Base-by-base conservation (phyloP, 2,888 invertebrate genomes). In the Rhagonycha fulva region DNA sequence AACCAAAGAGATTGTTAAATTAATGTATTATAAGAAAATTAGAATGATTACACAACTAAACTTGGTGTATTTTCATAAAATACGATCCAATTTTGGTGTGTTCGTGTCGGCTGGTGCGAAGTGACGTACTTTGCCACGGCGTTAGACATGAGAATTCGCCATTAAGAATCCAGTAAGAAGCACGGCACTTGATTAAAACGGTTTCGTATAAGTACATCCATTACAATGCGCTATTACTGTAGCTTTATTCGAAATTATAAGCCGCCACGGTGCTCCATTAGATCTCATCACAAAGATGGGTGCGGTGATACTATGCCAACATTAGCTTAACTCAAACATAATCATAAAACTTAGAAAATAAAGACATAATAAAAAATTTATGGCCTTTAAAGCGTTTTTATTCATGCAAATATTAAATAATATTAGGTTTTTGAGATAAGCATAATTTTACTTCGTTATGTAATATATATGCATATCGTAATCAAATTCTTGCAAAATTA, bases 101-200 rank as follows among this genome's bases (percentile, higher is more conserved):
- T 78, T 76, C 79, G 78, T 78, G 79, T 78, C 75, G 76, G 70
- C 75, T 70, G 70, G 78, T 76, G 74, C 78, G 78, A 79, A 77
- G 77, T 75, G 77, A 79, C 79, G 79, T 79, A 76, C 74, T 78
- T 72, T 71, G 71, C 76, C 75, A 74, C 76, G 76, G 76, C 79
- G 76, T 72, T 73, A 82, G 84, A 83, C 84, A 85, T 83, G 84
- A 84, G 84, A 85, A 84, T 84, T 83, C 78, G 82, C 85, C 84
- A 85, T 85, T 85, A 85, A 84, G 84, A 84, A 83, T 81, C 81
- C 79, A 76, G 81, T 81, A 83, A 84, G 83, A 82, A 82, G 82
- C 83, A 84, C 82, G 84, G 82, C 84, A 84, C 84, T 85, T 85
- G 84, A 85, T 85, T 85, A 85, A 84, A 85, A 85, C 83, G 80